Percentiles rank a stretch among this genome's conserved stretches.
Evolutionary conservation across 2,113 vertebrate species (phyloP).

Genomic region (Lophochroa leadbeateri): DNA sequence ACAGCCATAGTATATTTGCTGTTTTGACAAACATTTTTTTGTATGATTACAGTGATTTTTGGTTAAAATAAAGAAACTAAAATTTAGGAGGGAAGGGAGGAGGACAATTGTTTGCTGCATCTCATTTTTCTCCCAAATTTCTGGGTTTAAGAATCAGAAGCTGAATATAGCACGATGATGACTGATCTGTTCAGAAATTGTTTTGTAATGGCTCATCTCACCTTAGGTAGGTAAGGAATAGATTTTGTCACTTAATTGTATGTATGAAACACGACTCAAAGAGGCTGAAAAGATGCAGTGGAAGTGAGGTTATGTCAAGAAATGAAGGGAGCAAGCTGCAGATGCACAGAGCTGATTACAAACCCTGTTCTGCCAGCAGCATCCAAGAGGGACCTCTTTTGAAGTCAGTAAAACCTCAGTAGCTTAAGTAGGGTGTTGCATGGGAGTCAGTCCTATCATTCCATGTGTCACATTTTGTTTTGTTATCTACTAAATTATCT

Average conservation of each 20-base stretch:
- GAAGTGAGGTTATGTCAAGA: neutral
- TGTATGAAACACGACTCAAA: neutral
- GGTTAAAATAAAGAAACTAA: neutral
- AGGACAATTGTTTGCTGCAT: neutral
- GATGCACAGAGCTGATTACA: neutral
- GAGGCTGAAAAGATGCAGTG: neutral
- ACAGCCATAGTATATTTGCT: neutral
- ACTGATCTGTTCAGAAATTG: neutral
- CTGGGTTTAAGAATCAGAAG: neutral
- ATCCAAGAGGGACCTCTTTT: neutral
- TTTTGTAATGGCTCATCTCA: neutral
- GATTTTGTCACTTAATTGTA: neutral
- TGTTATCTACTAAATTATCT: neutral
- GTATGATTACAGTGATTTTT: neutral
- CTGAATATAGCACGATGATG: neutral
- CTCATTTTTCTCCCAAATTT: neutral
- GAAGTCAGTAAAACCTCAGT: neutral
- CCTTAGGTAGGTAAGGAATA: neutral
- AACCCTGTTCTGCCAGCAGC: neutral
- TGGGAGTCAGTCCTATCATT: neutral
- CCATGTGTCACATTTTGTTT: rapidly evolving
- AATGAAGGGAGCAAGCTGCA: neutral
- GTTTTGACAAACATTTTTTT: neutral
- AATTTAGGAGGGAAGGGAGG: neutral
- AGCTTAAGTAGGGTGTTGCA: neutral